Conservation (phyloP, 1,140 invertebrate species). For the Rhynchophorus ferrugineus region DNA sequence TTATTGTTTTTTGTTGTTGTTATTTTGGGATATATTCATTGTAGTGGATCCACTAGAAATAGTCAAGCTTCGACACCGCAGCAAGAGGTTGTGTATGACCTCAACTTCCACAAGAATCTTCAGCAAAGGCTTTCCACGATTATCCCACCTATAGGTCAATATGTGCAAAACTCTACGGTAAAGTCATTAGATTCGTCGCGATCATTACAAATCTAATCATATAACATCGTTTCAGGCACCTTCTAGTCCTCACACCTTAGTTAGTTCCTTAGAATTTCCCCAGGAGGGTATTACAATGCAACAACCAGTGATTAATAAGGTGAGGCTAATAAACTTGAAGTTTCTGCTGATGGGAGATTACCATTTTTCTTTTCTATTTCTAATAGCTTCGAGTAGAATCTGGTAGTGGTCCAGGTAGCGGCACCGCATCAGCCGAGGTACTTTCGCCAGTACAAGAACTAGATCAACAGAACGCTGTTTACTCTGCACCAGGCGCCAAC, state of each 20-base stretch:
- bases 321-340: neutral
- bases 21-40: constrained; percentile 12
- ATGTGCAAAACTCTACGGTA: constrained; percentile 24
- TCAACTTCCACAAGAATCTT: constrained; percentile 48
- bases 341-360: too few relatives aligned
- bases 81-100: constrained; percentile 43
- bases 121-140: constrained; percentile 54
- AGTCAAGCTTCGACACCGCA: constrained; percentile 53
- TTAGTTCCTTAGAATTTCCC: constrained; percentile 32
- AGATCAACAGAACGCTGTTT: constrained; percentile 14
- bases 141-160: constrained; percentile 10
- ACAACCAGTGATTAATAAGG: too few relatives aligned
- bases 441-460: constrained; percentile 33
- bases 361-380: too few relatives aligned
- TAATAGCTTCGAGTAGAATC: constrained; percentile 28
- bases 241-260: constrained; percentile 31
- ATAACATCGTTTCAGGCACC: constrained; percentile 27
- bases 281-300: too few relatives aligned
- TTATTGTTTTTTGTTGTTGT: neutral
- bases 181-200: constrained; percentile 7
- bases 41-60: constrained; percentile 32
- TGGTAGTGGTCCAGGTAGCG: constrained; percentile 28
- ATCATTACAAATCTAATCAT: neutral
- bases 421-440: constrained; percentile 32
- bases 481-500: neutral